These are phyloP conservation scores for Dyspetes luteomarginatus DNA, from an alignment of 2,888 invertebrate genomes.

Conservation along the genomic window DNA sequence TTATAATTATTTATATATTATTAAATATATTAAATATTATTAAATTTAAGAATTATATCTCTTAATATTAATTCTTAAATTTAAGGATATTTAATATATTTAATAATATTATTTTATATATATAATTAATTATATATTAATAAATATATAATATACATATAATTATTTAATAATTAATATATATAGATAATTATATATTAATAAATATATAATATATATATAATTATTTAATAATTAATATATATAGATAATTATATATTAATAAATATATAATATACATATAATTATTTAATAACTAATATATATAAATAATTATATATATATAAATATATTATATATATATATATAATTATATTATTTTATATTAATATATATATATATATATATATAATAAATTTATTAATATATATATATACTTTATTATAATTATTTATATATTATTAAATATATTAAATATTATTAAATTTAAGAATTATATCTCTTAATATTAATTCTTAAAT, in stretches of 20 bases:
- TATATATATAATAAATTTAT: slow-evolving; percentile 69
- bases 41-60: too few species aligned
- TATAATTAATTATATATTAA: neutral
- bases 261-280: slow-evolving; percentile 85
- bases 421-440: slow-evolving; percentile 20
- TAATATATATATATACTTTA: slow-evolving; percentile 45
- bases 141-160: neutral
- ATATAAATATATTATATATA: slow-evolving; percentile 15
- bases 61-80: too few species aligned
- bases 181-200: slow-evolving; percentile 67
- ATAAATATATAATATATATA: neutral
- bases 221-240: neutral
- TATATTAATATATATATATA: slow-evolving; percentile 6
- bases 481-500: too few species aligned
- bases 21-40: slow-evolving; percentile 50
- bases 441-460: slow-evolving; percentile 50
- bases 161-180: slow-evolving; percentile 41
- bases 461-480: too few species aligned
- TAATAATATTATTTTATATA: too few species aligned
- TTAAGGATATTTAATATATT: neutral
- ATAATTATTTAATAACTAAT: slow-evolving; percentile 84
- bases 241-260: slow-evolving; percentile 52
- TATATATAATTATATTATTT: slow-evolving; percentile 66
- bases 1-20: slow-evolving; percentile 20
- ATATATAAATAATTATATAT: slow-evolving; percentile 16